Evolutionary conservation across 2,797 vertebrate species (phyloP).

Genomic region (Tauraco hartlaubi): DNA sequence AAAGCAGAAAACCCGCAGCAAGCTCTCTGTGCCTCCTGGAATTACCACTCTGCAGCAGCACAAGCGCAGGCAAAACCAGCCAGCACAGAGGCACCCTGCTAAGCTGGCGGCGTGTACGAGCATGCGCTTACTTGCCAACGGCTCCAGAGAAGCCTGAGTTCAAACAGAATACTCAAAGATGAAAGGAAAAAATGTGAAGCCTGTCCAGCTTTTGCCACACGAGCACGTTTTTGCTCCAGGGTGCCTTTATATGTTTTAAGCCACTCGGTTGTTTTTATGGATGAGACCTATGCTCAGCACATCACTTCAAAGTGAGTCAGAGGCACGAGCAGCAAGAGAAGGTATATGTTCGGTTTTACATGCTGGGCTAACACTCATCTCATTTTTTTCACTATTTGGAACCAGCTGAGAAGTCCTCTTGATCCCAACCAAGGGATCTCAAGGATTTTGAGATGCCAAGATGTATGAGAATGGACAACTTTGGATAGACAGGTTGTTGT

Average conservation of each 20-base stretch:
- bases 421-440: neutral
- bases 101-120: fast-evolving
- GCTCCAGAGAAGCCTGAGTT: neutral
- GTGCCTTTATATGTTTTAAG: neutral
- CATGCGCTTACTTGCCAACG: fast-evolving
- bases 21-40: neutral
- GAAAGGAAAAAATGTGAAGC: neutral
- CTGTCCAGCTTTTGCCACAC: neutral
- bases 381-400: neutral
- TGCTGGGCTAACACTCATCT: neutral
- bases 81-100: neutral
- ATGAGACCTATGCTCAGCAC: neutral
- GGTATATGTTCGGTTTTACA: neutral
- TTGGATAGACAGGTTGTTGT: neutral
- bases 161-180: neutral
- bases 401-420: neutral
- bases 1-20: neutral
- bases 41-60: neutral
- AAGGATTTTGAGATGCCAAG: neutral
- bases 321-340: neutral
- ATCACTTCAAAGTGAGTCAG: neutral
- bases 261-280: neutral
- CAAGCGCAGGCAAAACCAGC: neutral
- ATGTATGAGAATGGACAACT: neutral
- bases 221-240: neutral